Evolutionary conservation across 2,113 vertebrate species (phyloP).

Genomic region (Dendropsophus ebraccatus): DNA sequence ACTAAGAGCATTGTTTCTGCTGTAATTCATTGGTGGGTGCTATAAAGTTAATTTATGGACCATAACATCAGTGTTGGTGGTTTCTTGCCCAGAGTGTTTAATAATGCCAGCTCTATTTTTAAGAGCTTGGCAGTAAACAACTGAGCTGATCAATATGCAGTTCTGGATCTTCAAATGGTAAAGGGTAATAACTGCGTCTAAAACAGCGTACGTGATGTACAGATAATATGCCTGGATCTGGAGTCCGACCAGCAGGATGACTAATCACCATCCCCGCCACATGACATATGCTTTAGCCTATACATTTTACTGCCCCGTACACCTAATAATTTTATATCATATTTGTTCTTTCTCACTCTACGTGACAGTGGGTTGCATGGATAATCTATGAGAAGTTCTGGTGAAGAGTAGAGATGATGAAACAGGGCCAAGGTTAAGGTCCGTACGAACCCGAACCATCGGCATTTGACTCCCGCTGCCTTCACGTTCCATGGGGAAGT

Average conservation of each 20-base stretch:
- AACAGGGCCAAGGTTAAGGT: no score
- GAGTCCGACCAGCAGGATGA: not conserved
- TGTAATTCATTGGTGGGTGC: not conserved
- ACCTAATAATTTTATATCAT: not conserved
- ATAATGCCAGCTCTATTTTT: slow-evolving; percentile 27
- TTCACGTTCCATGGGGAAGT: no score
- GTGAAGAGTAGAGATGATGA: no score
- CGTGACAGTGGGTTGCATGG: no score
- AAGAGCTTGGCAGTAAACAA: slow-evolving; percentile 33
- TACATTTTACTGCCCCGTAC: not conserved
- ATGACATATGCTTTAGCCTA: slow-evolving; percentile 7
- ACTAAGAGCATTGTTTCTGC: not conserved
- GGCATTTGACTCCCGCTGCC: no score
- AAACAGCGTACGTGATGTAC: not conserved
- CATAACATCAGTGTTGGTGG: slow-evolving; percentile 29
- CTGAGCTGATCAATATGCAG: slow-evolving; percentile 44
- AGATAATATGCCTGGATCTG: slow-evolving; percentile 39
- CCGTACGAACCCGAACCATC: no score
- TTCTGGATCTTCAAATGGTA: slow-evolving; percentile 21
- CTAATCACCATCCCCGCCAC: slow-evolving; percentile 1
- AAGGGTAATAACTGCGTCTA: slow-evolving; percentile 30
- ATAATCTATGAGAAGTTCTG: no score
- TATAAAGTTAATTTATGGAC: slow-evolving; percentile 33
- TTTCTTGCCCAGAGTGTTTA: slow-evolving; percentile 12
- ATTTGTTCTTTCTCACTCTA: not conserved